phyloP scores from a whole-genome alignment of 2,113 vertebrate species.

The Leptocoma aspasia region DNA sequence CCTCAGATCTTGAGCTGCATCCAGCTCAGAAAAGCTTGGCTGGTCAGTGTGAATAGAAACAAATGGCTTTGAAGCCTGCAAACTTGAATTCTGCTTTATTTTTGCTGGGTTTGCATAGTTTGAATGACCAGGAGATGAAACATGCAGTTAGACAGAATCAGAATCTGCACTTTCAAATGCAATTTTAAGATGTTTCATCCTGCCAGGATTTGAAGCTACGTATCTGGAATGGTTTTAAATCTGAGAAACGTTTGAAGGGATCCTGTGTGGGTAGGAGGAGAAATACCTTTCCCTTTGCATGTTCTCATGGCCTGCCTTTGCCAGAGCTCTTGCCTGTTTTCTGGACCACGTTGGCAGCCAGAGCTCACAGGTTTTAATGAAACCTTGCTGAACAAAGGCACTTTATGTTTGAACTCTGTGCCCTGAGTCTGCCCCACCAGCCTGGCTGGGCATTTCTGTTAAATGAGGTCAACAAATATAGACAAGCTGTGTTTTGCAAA shows the following conservation, averaged over 20 bases:
- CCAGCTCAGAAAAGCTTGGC: slow-evolving; percentile 38
- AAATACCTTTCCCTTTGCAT: slow-evolving; percentile 5
- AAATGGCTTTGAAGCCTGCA: neutral
- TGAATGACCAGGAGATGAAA: neutral
- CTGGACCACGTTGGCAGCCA: neutral
- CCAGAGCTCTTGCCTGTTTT: neutral
- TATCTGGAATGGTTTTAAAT: neutral
- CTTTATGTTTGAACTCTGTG: slow-evolving; percentile 48
- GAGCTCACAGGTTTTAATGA: neutral
- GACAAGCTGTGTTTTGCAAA: slow-evolving; percentile 4
- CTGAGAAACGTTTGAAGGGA: neutral
- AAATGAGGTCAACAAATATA: neutral
- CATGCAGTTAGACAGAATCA: neutral
- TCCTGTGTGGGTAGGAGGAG: neutral
- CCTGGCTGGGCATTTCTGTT: neutral
- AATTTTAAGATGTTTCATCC: neutral
- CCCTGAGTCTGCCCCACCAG: neutral
- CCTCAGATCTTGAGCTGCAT: slow-evolving; percentile 20
- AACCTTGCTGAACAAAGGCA: slow-evolving; percentile 33
- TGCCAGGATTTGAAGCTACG: neutral
- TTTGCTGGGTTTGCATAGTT: slow-evolving; percentile 18
- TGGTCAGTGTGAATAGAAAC: neutral
- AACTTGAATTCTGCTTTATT: slow-evolving; percentile 7
- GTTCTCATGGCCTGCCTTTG: neutral
- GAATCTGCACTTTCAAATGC: neutral